phyloP scores from a whole-genome alignment of 2,113 vertebrate species.

The Tupaia tana region DNA sequence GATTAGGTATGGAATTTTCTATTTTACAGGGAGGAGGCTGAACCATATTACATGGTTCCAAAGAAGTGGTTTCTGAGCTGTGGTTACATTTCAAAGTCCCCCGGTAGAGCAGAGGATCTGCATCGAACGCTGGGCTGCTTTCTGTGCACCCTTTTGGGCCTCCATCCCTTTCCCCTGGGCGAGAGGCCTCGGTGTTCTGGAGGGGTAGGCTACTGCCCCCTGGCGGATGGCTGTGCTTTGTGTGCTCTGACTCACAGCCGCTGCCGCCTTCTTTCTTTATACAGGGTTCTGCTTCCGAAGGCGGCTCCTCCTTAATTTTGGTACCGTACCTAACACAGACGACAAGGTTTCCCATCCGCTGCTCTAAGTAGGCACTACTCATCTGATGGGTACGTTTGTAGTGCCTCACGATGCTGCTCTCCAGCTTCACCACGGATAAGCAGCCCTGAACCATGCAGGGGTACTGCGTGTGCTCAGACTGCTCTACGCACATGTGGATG shows the following conservation, averaged over 20 bases:
- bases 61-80: conserved; percentile 80
- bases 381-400: conserved; percentile 93
- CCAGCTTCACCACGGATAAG: conserved; percentile 92
- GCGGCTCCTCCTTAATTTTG: conserved; percentile 83
- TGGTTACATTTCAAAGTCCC: conserved; percentile 87
- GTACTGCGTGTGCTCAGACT: conserved; percentile 90
- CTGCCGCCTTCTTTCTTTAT: conserved; percentile 76
- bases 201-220: conserved; percentile 61
- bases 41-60: conserved; percentile 80
- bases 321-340: conserved; percentile 88
- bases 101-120: conserved; percentile 78
- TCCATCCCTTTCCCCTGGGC: conserved; percentile 60
- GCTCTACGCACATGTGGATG: conserved; percentile 95
- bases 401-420: conserved; percentile 93
- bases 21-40: conserved; percentile 78
- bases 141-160: conserved; percentile 72
- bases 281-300: conserved; percentile 70
- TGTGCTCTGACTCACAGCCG: conserved; percentile 68
- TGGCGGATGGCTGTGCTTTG: conserved; percentile 33
- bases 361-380: conserved; percentile 83
- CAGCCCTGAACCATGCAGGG: conserved; percentile 97
- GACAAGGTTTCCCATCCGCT: conserved; percentile 89
- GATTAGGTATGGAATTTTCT: conserved; percentile 82
- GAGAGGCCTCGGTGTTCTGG: conserved; percentile 63
- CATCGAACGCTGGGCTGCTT: conserved; percentile 80